Evolutionary conservation across 2,888 invertebrate genomes (phyloP).

Genomic region (Sarcophaga variegata): DNA sequence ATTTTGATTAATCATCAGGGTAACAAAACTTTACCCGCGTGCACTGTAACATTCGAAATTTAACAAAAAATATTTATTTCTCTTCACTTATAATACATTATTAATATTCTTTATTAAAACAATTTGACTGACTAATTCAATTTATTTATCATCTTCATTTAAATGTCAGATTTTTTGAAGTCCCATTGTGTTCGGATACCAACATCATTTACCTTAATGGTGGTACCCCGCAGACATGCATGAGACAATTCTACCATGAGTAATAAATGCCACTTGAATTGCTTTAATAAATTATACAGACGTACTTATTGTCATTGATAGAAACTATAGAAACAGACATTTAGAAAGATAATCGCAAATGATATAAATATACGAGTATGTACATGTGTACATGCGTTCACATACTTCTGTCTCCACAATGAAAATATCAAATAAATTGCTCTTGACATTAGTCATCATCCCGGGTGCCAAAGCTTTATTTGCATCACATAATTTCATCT

Average conservation of each 20-base stretch:
- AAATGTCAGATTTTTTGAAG: conserved; percentile 9
- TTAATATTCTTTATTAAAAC: no score
- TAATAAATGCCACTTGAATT: conserved; percentile 26
- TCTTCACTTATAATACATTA: no score
- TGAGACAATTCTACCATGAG: background rate
- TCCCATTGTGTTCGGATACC: background rate
- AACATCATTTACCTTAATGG: conserved; percentile 2
- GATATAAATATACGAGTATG: background rate
- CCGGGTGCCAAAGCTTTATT: conserved; percentile 50
- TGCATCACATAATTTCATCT: conserved; percentile 46
- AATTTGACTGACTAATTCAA: no score
- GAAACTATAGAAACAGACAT: conserved; percentile 8
- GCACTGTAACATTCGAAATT: no score
- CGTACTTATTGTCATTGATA: background rate
- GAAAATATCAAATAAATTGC: conserved; percentile 17
- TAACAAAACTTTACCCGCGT: no score
- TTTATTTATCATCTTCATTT: background rate
- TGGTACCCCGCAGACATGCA: background rate
- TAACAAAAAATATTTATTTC: no score
- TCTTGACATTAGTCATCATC: conserved; percentile 53
- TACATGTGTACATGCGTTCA: background rate
- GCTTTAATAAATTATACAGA: background rate
- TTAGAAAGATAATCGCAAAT: background rate
- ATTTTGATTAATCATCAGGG: no score
- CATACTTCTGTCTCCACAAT: background rate